Percentiles rank a stretch among this genome's conserved stretches.
These are phyloP conservation scores for Lytechinus variegatus DNA, from an alignment of 35 echinoderm and acorn worm species.

Conservation along the genomic window DNA sequence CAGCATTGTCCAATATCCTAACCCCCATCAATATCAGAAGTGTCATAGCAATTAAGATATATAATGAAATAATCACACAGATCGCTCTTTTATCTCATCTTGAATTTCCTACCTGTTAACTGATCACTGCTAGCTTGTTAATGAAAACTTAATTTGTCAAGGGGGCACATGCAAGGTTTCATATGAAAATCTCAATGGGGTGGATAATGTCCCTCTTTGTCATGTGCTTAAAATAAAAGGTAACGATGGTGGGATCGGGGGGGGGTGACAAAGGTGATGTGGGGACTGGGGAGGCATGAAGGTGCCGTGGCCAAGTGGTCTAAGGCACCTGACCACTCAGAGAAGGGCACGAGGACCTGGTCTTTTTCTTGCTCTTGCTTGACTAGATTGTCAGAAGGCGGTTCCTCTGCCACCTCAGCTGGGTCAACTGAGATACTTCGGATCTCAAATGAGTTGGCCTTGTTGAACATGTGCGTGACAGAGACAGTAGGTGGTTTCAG, in stretches of 20 bases:
- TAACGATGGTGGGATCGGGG: not conserved
- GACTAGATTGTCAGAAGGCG: too few species aligned
- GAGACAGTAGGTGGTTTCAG: too few species aligned
- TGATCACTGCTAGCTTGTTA: not conserved
- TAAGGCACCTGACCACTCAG: too few species aligned
- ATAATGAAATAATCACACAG: not conserved
- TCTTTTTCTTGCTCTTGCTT: too few species aligned
- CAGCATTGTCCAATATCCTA: not conserved
- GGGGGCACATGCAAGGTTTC: not conserved
- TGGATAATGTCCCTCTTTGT: not conserved
- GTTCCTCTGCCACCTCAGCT: too few species aligned
- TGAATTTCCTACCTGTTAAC: not conserved
- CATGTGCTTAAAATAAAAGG: not conserved
- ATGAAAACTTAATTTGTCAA: not conserved
- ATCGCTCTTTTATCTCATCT: not conserved
- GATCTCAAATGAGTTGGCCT: too few species aligned
- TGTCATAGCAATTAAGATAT: not conserved
- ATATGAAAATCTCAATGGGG: not conserved
- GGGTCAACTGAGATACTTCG: too few species aligned
- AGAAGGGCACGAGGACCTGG: too few species aligned
- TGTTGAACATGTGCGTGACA: too few species aligned
- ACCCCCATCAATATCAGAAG: not conserved
- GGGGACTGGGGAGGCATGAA: not conserved
- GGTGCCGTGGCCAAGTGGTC: too few species aligned
- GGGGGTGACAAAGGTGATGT: not conserved